A percentile compares a stretch with the other conserved stretches of the same genome.
Conservation (phyloP, 2,113 vertebrate genomes). For the Rhombomys opimus region DNA sequence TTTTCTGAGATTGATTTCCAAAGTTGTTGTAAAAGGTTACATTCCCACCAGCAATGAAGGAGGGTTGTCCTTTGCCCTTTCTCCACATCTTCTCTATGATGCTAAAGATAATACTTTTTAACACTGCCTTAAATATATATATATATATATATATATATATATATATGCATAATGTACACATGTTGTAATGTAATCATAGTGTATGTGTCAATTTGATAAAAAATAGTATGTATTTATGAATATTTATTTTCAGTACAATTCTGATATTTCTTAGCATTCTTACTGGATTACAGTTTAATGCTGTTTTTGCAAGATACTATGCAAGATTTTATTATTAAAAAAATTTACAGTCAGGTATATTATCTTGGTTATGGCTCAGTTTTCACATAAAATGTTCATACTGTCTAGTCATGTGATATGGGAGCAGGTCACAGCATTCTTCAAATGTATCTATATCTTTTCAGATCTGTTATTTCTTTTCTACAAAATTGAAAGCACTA, state of each 20-base stretch:
- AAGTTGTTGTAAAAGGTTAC: too few relatives aligned
- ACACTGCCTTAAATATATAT: background rate
- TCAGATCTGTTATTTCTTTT: background rate
- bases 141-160: background rate
- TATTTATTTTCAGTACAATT: background rate
- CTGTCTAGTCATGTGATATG: background rate
- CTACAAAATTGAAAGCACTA: background rate
- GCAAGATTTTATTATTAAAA: background rate
- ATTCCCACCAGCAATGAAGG: too few relatives aligned
- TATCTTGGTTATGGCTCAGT: background rate
- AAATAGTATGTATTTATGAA: background rate
- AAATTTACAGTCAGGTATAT: background rate
- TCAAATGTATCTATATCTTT: background rate
- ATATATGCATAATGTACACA: background rate
- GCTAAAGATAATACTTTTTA: background rate
- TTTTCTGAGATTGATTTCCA: too few relatives aligned
- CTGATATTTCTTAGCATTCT: background rate
- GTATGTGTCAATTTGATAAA: background rate
- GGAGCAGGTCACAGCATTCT: background rate
- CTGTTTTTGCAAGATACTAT: background rate
- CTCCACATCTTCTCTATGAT: too few relatives aligned
- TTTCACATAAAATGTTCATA: background rate
- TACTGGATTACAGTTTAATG: background rate
- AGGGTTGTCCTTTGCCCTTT: too few relatives aligned
- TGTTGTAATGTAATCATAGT: background rate